A percentile compares a stretch with the other conserved stretches of the same genome.
Conservation (phyloP, 2,113 vertebrate species). For the Poeciliopsis prolifica region DNA sequence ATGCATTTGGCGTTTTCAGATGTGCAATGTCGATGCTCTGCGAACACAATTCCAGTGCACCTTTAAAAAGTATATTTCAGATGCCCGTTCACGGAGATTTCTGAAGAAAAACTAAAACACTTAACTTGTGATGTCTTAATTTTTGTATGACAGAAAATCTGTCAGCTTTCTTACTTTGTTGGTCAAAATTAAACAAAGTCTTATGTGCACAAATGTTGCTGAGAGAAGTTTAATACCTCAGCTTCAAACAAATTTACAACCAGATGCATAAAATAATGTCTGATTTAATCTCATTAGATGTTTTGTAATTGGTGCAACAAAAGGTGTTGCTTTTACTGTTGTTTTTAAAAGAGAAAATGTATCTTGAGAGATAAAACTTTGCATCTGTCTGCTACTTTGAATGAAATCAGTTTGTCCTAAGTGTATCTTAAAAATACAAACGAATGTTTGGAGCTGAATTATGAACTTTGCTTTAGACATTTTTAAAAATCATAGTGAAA, state of each 20-base stretch:
- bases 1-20: conserved; percentile 18
- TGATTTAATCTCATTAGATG: conserved; percentile 33
- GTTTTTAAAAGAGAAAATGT: conserved; percentile 47
- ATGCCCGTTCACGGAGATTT: conserved; percentile 13
- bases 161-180: not conserved
- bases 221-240: not conserved
- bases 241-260: not conserved
- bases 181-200: not conserved
- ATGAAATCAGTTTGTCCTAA: conserved; percentile 57
- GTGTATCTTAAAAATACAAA: conserved; percentile 54
- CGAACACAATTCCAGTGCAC: conserved; percentile 26
- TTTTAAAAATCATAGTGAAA: conserved; percentile 10
- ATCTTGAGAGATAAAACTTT: conserved; percentile 18
- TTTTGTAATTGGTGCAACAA: conserved; percentile 52
- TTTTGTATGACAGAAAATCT: not conserved
- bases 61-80: conserved; percentile 8
- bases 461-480: conserved; percentile 19
- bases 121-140: not conserved
- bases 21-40: conserved; percentile 34
- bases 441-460: conserved; percentile 43
- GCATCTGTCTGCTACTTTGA: conserved; percentile 43
- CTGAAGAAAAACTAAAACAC: not conserved
- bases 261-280: conserved; percentile 18
- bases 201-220: not conserved
- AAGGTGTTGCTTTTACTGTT: conserved; percentile 59